phyloP scores from a whole-genome alignment of 92 coral and sea anemone genomes.

The Plumapathes pennacea region DNA sequence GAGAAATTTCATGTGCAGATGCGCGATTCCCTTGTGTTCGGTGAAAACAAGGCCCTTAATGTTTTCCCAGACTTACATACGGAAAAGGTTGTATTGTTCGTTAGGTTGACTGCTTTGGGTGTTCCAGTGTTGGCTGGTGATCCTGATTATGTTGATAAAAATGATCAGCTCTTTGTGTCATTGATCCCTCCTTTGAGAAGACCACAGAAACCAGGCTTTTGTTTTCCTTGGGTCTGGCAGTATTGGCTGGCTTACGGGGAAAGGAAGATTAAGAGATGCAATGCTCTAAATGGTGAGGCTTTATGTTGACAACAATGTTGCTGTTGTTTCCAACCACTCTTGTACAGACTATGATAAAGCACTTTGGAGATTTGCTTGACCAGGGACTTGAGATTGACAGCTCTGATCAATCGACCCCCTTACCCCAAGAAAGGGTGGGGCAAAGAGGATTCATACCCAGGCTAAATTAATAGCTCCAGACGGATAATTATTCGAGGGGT shows the following conservation, averaged over 20 bases:
- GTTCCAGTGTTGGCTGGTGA: constrained; percentile 53
- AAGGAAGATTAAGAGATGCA: constrained; percentile 54
- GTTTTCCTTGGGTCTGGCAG: constrained; percentile 63
- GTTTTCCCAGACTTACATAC: constrained; percentile 75
- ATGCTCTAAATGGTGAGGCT: constrained; percentile 56
- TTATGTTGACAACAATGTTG: neutral
- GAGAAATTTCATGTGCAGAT: constrained; percentile 44
- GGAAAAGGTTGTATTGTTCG: constrained; percentile 49
- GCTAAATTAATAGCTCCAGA: too few species aligned
- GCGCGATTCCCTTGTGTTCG: constrained; percentile 70
- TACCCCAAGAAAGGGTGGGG: too few species aligned
- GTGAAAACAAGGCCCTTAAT: constrained; percentile 70
- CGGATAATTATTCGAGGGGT: too few species aligned
- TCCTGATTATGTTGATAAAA: too few species aligned
- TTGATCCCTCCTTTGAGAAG: constrained; percentile 81
- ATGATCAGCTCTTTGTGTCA: constrained; percentile 32
- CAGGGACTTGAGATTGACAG: too few species aligned
- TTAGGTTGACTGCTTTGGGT: constrained; percentile 33
- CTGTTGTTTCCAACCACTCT: too few species aligned
- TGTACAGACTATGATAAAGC: too few species aligned
- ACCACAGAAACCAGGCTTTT: constrained; percentile 70
- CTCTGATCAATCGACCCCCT: too few species aligned
- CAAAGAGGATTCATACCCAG: too few species aligned
- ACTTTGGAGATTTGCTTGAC: too few species aligned
- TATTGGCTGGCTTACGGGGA: constrained; percentile 37